Percentiles rank a stretch among this genome's conserved stretches.
phyloP scores from a whole-genome alignment of 2,113 vertebrate species.

The Alexandromys fortis region DNA sequence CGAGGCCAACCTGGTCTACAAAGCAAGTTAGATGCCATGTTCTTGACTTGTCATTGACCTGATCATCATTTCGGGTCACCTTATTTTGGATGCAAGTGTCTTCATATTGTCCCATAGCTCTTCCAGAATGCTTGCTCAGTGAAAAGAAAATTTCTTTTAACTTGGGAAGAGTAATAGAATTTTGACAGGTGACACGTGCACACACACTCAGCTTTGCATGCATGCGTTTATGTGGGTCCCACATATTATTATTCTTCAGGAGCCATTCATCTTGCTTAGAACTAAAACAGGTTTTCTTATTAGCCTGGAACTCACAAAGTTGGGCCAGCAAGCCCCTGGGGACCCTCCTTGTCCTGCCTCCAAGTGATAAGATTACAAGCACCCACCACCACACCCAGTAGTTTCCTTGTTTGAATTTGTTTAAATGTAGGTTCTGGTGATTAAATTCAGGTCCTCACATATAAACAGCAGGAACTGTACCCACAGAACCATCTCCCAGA shows the following conservation, averaged over 20 bases:
- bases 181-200: neutral
- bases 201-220: neutral
- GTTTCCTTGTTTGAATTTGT: neutral
- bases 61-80: neutral
- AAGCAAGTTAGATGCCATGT: neutral
- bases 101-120: neutral
- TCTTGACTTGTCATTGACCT: neutral
- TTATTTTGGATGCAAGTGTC: neutral
- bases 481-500: no score
- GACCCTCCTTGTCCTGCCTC: neutral
- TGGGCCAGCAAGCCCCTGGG: neutral
- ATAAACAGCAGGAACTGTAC: neutral
- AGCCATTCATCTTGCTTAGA: neutral
- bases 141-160: slow-evolving; percentile 32
- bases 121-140: neutral
- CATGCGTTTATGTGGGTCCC: neutral
- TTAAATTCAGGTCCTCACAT: neutral
- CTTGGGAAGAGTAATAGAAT: neutral
- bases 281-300: neutral
- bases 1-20: neutral
- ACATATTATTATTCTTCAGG: no score
- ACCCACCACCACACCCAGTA: neutral
- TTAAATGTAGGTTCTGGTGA: neutral
- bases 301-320: neutral
- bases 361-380: neutral